Base-by-base conservation (phyloP, 2,113 vertebrate genomes). In the Prochilodus magdalenae region DNA sequence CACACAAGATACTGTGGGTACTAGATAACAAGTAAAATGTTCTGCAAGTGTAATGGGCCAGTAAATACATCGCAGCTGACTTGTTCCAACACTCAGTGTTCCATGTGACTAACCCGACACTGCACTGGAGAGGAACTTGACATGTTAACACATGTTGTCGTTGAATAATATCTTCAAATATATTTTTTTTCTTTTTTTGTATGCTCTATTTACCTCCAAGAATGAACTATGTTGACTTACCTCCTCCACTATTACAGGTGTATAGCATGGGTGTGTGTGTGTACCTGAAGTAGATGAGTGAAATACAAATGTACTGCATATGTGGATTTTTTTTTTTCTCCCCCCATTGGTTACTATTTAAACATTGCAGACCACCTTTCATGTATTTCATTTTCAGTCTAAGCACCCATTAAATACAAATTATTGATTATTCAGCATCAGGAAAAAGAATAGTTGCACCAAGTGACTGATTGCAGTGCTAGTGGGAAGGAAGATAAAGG, bases 111-210 rank as follows among this genome's bases (percentile, higher is more conserved):
- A 18, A 14, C 29, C 1, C 13, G 5, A 24, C 12, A 11, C 14
- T n/a, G 13, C 4, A 1, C n/a, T 7, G 15, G 24, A 20, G 30
- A 79, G 44, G 8, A 57, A 15, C 65, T 55, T 26, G 2, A 26
- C 12, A 7, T 13, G 7, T 13, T 49, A 40, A 33, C 27, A 3
- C 26, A n/a, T 15, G 71, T 33, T 70, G 8, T 77, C 16, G 40
- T 30, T 40, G 51, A 79, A 2, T 47, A 30, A 60, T 60, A 49
- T 62, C 18, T 60, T 65, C 47, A 81, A 81, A 81, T 81, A 81
- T 81, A 66, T 73, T 27, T 71, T 15, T 22, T 15, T 26, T 81
- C 59, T 10, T 55, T 30, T 27, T 55, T 81, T 53, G 30, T 80
- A 26, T 44, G 26, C 3, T 73, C 29, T 62, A 63, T 80, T 73